Evolutionary conservation across 2,888 invertebrate genomes (phyloP), one percentile per base, ranked within the genome.

Genomic region (Galeopsomyia nigrocyanea): DNA sequence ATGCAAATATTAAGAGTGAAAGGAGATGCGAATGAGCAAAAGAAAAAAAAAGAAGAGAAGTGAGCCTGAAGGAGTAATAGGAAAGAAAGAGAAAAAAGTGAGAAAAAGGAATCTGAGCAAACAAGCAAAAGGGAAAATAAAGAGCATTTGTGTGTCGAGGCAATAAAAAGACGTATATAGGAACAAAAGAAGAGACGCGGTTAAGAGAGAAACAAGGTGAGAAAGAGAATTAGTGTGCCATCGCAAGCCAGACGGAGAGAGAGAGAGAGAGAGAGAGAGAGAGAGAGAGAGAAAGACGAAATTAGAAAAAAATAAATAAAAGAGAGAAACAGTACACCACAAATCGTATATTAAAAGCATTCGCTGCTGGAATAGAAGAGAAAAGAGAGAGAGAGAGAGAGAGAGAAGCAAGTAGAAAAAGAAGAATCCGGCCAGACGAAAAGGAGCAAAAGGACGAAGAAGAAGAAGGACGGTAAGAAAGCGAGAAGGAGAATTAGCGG

Each of bases 391-490:
- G 47, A 67, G 31, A 63, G 62, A 71, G 31, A 66, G 50, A 51
- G 47, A 26, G 22, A 39, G 16, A 26, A 57, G 47, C 53, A 19
- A 61, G 22, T 10, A 50, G 31, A 5, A 49, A 19, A 1, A 46
- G 60, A 16, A 47, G 21, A 61, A 51, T 26, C 50, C 17, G 17
- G 53, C 22, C 39, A 22, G 14, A 66, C 26, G n/a, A 26, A n/a
- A 19, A 56, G 62, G 17, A 51, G 49, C 16, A 22, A 31, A 51
- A 62, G 26, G 51, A 50, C 16, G 22, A 53, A 26, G 58, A 57
- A 31, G 71, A 75, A 71, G 67, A 74, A 64, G 70, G 58, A 69
- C 46, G 67, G 72, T 69, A 71, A 74, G 73, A 74, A 74, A 68
- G 68, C 62, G 64, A 62, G 76, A 71, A 72, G 69, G 62, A 67